Evolutionary conservation across 2,888 invertebrate species (phyloP), one percentile per base, ranked within the genome.

Genomic region (Eupithecia dodoneata): DNA sequence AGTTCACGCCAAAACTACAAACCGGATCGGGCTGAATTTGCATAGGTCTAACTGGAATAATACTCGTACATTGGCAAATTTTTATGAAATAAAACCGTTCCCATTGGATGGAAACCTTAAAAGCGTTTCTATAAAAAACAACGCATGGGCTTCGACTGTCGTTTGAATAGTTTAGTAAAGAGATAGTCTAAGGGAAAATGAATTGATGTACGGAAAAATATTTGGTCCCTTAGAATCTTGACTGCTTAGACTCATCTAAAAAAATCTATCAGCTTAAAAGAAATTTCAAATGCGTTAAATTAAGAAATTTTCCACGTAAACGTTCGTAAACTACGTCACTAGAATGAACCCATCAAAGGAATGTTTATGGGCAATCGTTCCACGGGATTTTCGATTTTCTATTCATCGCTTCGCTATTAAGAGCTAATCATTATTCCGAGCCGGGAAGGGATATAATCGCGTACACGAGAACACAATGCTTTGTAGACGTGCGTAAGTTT

Each of bases 361-460:
- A 79, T 76, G 67, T 76, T 77, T 77, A 80, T 71, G 42, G 77
- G 74, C 76, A 77, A 74, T 79, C 76, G 71, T 67, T 79, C 73
- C 73, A 74, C 73, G 15, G 72, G 73, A 77, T 74, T 75, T 72
- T 77, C 77, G 77, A 80, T 80, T 77, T 80, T 74, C 79, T 71
- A 80, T 80, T 80, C 76, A 78, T 76, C 74, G 66, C 59, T 72
- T 73, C 59, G 77, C 66, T 73, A 76, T 79, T 80, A 76, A 70
- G 65, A 73, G 69, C 74, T 73, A 74, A 78, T 81, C 81, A 78
- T 79, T 81, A 81, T 79, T 78, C 79, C 75, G 59, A 74, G 72
- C 30, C 71, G 75, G 71, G 77, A 78, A 71, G 63, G 76, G 73
- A 74, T 75, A 76, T 79, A 76, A 79, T 78, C 72, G 76, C 78